Conservation (phyloP, 2,113 vertebrate genomes). For the Symphodus melops region DNA sequence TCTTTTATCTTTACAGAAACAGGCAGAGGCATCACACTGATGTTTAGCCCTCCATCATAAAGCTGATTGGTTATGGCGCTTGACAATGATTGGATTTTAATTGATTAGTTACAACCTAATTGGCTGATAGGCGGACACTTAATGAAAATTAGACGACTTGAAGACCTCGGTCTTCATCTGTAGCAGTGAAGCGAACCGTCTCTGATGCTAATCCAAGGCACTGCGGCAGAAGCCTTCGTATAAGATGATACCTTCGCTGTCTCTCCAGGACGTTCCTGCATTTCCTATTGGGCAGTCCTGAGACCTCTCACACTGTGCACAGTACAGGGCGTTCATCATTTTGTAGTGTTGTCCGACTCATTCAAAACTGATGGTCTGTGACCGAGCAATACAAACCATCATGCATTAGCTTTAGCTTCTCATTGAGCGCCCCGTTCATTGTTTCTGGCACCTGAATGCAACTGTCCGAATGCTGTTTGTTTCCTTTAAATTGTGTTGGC, state of each 20-base stretch:
- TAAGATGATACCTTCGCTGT: not conserved
- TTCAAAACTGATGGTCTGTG: too few relatives aligned
- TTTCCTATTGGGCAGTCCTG: too few relatives aligned
- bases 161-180: conserved; percentile 21
- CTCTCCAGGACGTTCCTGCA: not conserved
- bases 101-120: conserved; percentile 79
- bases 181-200: not conserved
- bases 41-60: conserved; percentile 61
- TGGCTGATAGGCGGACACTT: conserved; percentile 61
- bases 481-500: too few relatives aligned
- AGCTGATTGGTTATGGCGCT: conserved; percentile 70
- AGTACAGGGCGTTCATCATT: too few relatives aligned
- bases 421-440: too few relatives aligned
- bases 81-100: conserved; percentile 79
- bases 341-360: too few relatives aligned
- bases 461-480: too few relatives aligned
- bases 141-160: conserved; percentile 56
- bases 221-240: not conserved
- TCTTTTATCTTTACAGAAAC: conserved; percentile 63
- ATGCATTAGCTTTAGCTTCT: too few relatives aligned
- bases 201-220: not conserved
- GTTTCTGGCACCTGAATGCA: too few relatives aligned
- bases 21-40: conserved; percentile 46
- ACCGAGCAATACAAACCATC: too few relatives aligned
- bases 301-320: too few relatives aligned